A percentile compares a stretch with the other conserved stretches of the same genome.
Conservation (phyloP, 2,797 vertebrate species). For the Poecilia velifera region DNA sequence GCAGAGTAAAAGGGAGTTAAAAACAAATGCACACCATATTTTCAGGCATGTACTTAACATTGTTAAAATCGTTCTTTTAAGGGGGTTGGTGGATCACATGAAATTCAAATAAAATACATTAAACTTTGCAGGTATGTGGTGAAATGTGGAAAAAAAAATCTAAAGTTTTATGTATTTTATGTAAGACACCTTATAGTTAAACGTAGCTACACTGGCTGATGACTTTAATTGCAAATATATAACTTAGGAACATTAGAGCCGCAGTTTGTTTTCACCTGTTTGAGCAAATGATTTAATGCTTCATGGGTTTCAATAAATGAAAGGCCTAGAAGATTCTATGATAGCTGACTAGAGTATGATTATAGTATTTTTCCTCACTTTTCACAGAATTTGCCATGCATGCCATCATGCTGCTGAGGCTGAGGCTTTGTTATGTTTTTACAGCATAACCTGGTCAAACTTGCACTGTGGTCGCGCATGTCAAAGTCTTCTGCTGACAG, state of each 20-base stretch:
- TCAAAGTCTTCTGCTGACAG: slow-evolving; percentile 67
- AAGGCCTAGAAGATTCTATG: not conserved
- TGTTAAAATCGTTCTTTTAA: not conserved
- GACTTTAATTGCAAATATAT: not conserved
- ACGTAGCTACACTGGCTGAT: not conserved
- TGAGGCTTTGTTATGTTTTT: slow-evolving; percentile 65
- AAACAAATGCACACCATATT: not conserved
- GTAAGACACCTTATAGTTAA: not conserved
- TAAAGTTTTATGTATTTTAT: not conserved
- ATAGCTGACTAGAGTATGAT: slow-evolving; percentile 36
- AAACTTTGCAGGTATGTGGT: not conserved
- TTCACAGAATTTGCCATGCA: slow-evolving; percentile 57
- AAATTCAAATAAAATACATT: not conserved
- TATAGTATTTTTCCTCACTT: slow-evolving; percentile 47
- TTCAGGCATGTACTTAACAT: not conserved
- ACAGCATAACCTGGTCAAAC: slow-evolving; percentile 62
- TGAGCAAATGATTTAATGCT: not conserved
- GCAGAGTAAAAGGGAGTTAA: not conserved
- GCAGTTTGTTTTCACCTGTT: not conserved
- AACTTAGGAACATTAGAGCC: not conserved
- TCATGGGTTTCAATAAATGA: not conserved
- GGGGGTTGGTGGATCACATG: not conserved
- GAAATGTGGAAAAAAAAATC: not conserved
- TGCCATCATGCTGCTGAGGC: slow-evolving; percentile 55
- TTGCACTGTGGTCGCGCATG: slow-evolving; percentile 56